These are phyloP conservation scores for Drosophila pseudotakahashii DNA, from an alignment of 2,888 invertebrate species.

Conservation along the genomic window DNA sequence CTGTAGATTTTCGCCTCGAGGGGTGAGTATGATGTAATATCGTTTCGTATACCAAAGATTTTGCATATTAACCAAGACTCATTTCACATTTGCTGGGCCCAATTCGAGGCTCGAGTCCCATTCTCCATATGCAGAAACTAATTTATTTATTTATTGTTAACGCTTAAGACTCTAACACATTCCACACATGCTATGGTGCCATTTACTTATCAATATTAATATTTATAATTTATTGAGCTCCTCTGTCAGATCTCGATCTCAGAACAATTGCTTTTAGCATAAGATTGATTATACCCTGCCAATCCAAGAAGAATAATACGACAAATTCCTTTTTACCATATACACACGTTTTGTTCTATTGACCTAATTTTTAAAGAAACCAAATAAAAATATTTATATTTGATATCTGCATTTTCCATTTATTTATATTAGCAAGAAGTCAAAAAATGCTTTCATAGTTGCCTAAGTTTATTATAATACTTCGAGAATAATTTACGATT, in stretches of 20 bases:
- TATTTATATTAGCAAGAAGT: constrained; percentile 64
- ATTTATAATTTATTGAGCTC: constrained; percentile 19
- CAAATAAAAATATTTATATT: constrained; percentile 39
- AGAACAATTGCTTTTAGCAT: constrained; percentile 42
- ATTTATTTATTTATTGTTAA: constrained; percentile 53
- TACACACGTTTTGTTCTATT: constrained; percentile 26
- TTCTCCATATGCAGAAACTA: constrained; percentile 34
- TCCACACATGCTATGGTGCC: constrained; percentile 56
- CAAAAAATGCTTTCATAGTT: constrained; percentile 56
- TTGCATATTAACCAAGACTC: constrained; percentile 26
- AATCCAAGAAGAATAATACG: constrained; percentile 8
- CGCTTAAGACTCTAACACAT: constrained; percentile 59
- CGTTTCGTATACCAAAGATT: constrained; percentile 45
- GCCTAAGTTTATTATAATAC: constrained; percentile 18
- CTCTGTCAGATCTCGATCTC: constrained; percentile 33
- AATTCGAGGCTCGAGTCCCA: constrained; percentile 40
- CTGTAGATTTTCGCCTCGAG: constrained; percentile 33
- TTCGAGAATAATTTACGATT: constrained; percentile 11
- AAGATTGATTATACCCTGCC: constrained; percentile 38
- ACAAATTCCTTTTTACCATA: constrained; percentile 11
- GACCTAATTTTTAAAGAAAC: constrained; percentile 28
- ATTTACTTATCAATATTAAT: constrained; percentile 39
- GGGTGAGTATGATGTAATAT: constrained; percentile 41
- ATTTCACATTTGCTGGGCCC: constrained; percentile 50
- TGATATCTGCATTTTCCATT: constrained; percentile 53